These are phyloP conservation scores for Ageneiosus marmoratus DNA, from an alignment of 2,113 vertebrate species.

Conservation along the genomic window DNA sequence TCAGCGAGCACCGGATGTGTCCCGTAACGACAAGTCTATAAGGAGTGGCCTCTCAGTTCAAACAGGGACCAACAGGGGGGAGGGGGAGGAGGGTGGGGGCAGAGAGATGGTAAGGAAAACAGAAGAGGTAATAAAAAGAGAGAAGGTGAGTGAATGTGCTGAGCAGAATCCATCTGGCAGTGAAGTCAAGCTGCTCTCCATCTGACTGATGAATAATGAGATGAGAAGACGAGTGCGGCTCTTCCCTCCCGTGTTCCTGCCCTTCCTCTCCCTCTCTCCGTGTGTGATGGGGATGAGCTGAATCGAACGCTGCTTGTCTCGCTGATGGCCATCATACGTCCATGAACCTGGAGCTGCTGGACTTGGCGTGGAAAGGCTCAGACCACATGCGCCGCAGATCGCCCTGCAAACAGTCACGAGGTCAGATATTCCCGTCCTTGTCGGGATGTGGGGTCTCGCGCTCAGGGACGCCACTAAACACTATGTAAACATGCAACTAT, in stretches of 20 bases:
- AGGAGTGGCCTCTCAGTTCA: constrained; percentile 59
- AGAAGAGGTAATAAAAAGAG: constrained; percentile 38
- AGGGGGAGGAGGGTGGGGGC: constrained; percentile 40
- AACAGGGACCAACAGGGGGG: constrained; percentile 53
- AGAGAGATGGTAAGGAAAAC: background rate
- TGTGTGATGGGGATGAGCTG: constrained; percentile 52
- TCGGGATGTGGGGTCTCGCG: background rate
- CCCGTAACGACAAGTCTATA: constrained; percentile 65
- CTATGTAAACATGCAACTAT: background rate
- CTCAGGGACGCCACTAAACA: background rate
- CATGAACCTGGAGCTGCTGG: constrained; percentile 94
- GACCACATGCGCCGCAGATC: constrained; percentile 99
- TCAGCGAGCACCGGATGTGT: constrained; percentile 57
- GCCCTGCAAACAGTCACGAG: constrained; percentile 73
- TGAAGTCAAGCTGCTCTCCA: constrained; percentile 48
- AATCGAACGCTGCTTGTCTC: constrained; percentile 37
- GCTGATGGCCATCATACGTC: constrained; percentile 92
- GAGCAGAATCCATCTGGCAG: constrained; percentile 57
- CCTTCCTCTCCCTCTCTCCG: constrained; percentile 59
- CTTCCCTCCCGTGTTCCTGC: constrained; percentile 20
- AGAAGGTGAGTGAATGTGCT: constrained; percentile 26
- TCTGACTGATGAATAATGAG: constrained; percentile 46
- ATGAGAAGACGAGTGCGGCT: constrained; percentile 60
- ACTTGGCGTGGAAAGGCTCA: constrained; percentile 96
- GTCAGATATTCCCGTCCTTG: background rate